Base-by-base conservation (phyloP, 2,797 vertebrate species). In the Lepidocolaptes lacrymiger region DNA sequence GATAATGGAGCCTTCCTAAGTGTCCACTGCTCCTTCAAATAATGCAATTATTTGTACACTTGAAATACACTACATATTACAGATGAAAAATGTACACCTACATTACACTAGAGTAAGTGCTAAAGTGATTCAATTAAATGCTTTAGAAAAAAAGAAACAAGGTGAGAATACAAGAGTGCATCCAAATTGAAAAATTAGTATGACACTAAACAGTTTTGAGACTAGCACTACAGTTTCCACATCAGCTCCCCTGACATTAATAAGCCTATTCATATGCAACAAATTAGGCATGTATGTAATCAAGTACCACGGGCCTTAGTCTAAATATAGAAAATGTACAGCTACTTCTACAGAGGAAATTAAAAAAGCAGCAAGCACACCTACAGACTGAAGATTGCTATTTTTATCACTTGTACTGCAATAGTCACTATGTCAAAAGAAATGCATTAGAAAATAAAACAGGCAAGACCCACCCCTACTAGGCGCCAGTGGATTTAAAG, bases 401-500 rank as follows among this genome's bases (percentile, higher is more conserved):
- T 69, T 54, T 82, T 9, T 32, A 86, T 71, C 28, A 69, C 34
- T 76, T 59, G 10, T 19, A 63, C 44, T 82, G 32, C 26, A 84
- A 74, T 8, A 85, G 32, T 48, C n/a, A 86, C 49, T 83, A 49
- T 23, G 13, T 46, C 69, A 84, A 74, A 85, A 81, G 43, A 83
- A 84, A 17, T 28, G 21, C n/a, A 71, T 78, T 79, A 89, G 74
- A 78, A 93, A 95, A 80, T 27, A 75, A 95, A 94, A 96, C 10
- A 68, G 75, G 59, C 37, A 56, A 94, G 80, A 97, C 98, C 91
- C 93, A 99, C 99, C 98, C 97, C 98, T 98, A 97, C 96, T 98
- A 30, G 99, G 99, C 49, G 98, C 98, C 97, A 99, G 95, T 74
- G 99, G 99, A 98, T 99, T 99, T 96, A 99, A 98, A 95, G 99